Evolutionary conservation across 2,888 invertebrate genomes (phyloP), one percentile per base, ranked within the genome.

Genomic region (Heliconius hortense): DNA sequence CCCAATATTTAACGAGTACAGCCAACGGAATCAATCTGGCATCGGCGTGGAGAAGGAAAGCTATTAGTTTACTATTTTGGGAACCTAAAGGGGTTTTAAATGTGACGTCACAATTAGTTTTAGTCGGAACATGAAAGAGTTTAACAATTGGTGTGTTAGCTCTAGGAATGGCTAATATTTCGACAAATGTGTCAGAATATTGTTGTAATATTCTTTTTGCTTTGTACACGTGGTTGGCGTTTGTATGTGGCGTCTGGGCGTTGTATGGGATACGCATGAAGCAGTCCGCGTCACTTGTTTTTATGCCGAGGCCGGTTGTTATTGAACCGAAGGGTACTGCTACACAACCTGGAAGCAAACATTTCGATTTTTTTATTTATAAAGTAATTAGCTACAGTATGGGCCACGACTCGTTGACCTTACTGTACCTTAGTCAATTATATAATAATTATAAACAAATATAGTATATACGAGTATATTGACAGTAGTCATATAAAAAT

Each of bases 131-230:
- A 85, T 97, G 96, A 78, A 93, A 90, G 86, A 96, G 96, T 85
- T 97, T 97, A 18, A 97, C 95, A 78, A 97, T 96, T 39, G 97
- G 97, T 7, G 96, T 96, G 85, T 96, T 96, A 21, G 97, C 97
- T 70, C 94, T 92, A 0, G 96, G 95, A 82, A 97, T 97, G 67
- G 95, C 89, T 35, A 96, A 83, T 26, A 96, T 89, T 73, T 96
- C 93, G 0, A 89, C 80, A 87, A 96, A 97, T 13, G 89, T 77
- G 1, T 79, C 73, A 0, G 89, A 87, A 76, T 88, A 87, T 59
- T 84, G 82, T n/a, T 85, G 86, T 56, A 96, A 88, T 1, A 91
- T 76, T 5, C 83, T 84, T 78, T 89, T 91, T 10, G 95, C 93
- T 31, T 76, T 76, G 56, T 72, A 73, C 18, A 91, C 90, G 82